Percentiles rank a stretch among this genome's conserved stretches.
Conservation (phyloP, 2,113 vertebrate genomes). For the Dicaeum eximium region DNA sequence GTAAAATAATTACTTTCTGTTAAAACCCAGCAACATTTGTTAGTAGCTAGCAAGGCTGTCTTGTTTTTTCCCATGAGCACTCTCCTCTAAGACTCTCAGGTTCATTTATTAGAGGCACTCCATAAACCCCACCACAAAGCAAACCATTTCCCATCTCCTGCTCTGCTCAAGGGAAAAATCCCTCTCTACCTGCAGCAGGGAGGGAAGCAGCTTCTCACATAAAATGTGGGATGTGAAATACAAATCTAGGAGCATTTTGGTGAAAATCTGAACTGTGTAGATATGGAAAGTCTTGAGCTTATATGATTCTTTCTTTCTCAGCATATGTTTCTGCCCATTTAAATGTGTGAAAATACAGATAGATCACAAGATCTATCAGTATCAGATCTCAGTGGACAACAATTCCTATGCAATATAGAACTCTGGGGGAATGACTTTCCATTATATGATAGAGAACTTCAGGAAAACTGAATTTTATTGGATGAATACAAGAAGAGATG, state of each 20-base stretch:
- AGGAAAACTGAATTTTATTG: neutral
- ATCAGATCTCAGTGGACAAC: neutral
- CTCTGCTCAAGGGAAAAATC: neutral
- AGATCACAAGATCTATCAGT: too few relatives aligned
- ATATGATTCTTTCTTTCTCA: neutral
- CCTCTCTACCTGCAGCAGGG: neutral
- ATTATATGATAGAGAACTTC: neutral
- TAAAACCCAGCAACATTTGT: neutral
- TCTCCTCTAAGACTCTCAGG: neutral
- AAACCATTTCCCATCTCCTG: neutral
- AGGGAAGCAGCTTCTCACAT: neutral
- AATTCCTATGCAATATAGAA: neutral
- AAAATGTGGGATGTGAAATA: neutral
- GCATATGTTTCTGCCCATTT: neutral
- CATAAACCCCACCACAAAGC: neutral
- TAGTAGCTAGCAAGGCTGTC: neutral
- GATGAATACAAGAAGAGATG: neutral
- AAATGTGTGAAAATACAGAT: neutral
- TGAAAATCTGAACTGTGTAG: neutral
- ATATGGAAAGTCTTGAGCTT: neutral
- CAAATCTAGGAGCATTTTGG: neutral
- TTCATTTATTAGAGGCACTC: neutral
- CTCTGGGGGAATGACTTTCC: neutral
- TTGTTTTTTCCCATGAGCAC: neutral
- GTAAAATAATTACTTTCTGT: neutral